Base-by-base conservation (phyloP, 2,797 vertebrate species). In the Arnoldichthys spilopterus region DNA sequence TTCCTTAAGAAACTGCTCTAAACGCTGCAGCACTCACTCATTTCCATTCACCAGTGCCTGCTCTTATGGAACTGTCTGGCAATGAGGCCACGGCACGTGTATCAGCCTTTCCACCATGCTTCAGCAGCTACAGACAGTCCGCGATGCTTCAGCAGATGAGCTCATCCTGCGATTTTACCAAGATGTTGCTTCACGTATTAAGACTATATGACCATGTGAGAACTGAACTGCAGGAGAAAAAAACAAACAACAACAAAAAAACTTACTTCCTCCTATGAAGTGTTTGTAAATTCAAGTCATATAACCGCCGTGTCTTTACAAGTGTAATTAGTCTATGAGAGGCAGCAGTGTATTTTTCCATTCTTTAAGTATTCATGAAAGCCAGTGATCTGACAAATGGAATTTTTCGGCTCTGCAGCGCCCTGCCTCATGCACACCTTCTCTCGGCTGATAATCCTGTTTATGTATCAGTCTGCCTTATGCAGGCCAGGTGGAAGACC, bases 301-400 rank as follows among this genome's bases (percentile, higher is more conserved):
- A 91, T 90, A 90, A 89, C 83, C 90, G 69, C 85, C 90, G 87
- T 92, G 91, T 92, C 90, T 89, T 80, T 91, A 92, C 90, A 91
- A 90, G 91, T 92, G 91, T 93, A 94, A 94, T 95, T 95, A 94
- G 91, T 93, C 89, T 89, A 82, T 86, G 91, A 91, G 88, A 92
- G 88, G 92, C 90, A 85, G 90, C 85, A 90, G 91, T 89, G 90
- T 87, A 91, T 90, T 86, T 87, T 77, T 74, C 83, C 90, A 88
- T 92, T 93, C 89, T 90, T 81, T 92, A 93, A 93, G 93, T 93
- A 94, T 94, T 95, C 92, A 94, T 94, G 93, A 88, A 91, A 94
- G 86, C 89, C 93, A 94, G 85, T 94, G 93, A 94, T 93, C 93
- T 94, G 94, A 95, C 92, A 93, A 95, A 95, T 95, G 90, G 92